Conservation (phyloP, 1,140 invertebrate genomes). For the Caenorhabditis remanei region DNA sequence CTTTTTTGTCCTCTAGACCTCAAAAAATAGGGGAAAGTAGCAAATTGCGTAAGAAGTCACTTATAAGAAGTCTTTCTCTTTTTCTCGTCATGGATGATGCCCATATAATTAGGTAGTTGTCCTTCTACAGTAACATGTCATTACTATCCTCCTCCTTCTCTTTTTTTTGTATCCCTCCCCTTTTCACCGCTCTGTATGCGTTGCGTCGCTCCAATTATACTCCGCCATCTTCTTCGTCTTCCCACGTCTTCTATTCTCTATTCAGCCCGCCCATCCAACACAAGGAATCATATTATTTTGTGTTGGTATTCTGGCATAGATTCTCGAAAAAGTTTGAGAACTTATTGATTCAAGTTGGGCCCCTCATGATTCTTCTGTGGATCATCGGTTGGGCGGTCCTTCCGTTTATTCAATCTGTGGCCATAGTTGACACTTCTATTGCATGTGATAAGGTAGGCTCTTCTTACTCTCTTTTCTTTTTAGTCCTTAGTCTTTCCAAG, state of each 20-base stretch:
- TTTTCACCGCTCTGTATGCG: not conserved
- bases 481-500: too few relatives aligned
- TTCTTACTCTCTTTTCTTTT: not conserved
- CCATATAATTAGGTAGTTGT: slow-evolving; percentile 48
- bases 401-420: not conserved
- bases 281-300: not conserved
- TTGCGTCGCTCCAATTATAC: slow-evolving; percentile 15
- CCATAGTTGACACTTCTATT: slow-evolving; percentile 43
- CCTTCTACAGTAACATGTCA: slow-evolving; percentile 53
- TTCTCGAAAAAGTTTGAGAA: too few relatives aligned
- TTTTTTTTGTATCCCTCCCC: not conserved
- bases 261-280: not conserved
- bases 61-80: not conserved
- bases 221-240: not conserved
- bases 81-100: not conserved
- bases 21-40: slow-evolving; percentile 24
- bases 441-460: slow-evolving; percentile 46
- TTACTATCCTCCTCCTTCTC: not conserved
- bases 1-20: too few relatives aligned
- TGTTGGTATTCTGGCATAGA: too few relatives aligned
- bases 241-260: not conserved
- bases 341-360: not conserved
- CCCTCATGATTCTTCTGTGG: slow-evolving; percentile 9
- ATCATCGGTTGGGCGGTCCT: not conserved
- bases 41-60: slow-evolving; percentile 47